Evolutionary conservation across 1,140 invertebrate genomes (phyloP), one percentile per base, ranked within the genome.

Genomic region (Trypoxylus dichotomus): DNA sequence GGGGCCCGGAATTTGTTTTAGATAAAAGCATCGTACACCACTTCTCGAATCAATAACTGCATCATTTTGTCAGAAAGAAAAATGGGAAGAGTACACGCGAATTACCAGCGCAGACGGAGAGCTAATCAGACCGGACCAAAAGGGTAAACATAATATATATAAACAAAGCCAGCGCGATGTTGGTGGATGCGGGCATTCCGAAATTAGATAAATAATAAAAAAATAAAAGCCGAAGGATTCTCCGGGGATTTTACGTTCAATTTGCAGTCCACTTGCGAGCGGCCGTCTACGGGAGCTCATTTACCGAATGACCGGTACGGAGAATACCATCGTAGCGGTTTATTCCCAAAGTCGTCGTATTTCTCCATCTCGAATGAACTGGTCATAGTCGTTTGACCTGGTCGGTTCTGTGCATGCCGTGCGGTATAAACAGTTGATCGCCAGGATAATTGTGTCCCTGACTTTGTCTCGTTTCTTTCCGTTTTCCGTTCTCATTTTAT

Each of bases 181-280:
- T 13, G 43, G n/a, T 13, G 19, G 60, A 27, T 11, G 21, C 60
- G 25, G 7, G 60, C 60, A 27, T 63, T 24, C 60, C 60, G 60
- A 63, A 63, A 63, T 63, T 63, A 63, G 60, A 63, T 63, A 63
- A 63, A 63, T 63, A 63, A 63, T 63, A 63, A 63, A 63, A 63
- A 63, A 63, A 63, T 63, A 63, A 63, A 63, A 63, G 60, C 60
- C 25, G 21, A 27, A 63, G 21, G 21, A 63, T 63, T 13, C 60
- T 63, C 60, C 21, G 25, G 60, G 60, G 60, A 63, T 63, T 63
- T 24, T 63, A 63, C 60, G 60, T 63, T 63, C 60, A 63, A 63
- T 63, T 63, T 63, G 60, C 60, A 63, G 60, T 63, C 60, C 60
- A 63, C 60, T 63, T 63, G 60, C 60, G 25, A 63, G 60, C 21